phyloP scores from a whole-genome alignment of 2,113 vertebrate species.

The Cynoglossus semilaevis region DNA sequence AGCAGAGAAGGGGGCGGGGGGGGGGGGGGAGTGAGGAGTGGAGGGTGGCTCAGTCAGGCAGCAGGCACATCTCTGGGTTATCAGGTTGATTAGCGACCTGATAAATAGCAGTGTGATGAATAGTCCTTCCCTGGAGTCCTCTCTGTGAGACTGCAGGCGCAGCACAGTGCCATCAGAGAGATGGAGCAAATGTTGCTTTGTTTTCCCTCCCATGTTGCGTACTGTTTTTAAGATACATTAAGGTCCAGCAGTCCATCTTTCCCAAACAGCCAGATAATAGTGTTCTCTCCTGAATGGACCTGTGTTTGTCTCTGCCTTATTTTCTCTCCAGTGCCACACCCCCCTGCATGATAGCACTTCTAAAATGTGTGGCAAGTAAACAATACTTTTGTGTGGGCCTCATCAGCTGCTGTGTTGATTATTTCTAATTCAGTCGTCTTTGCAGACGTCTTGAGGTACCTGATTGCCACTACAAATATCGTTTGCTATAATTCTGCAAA shows the following conservation, averaged over 20 bases:
- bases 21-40: conserved; percentile 20
- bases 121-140: conserved; percentile 22
- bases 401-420: too few relatives aligned
- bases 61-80: conserved; percentile 53
- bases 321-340: too few relatives aligned
- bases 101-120: conserved; percentile 57
- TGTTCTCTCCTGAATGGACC: too few relatives aligned
- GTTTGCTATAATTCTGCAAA: too few relatives aligned
- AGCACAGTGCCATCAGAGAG: conserved; percentile 1
- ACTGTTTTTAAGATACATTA: neutral
- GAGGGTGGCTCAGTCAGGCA: conserved; percentile 39
- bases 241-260: neutral
- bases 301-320: too few relatives aligned
- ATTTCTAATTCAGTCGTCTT: too few relatives aligned
- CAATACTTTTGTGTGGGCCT: too few relatives aligned
- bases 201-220: conserved; percentile 14
- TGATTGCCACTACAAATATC: too few relatives aligned
- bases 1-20: conserved; percentile 5
- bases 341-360: too few relatives aligned
- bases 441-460: too few relatives aligned
- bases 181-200: conserved; percentile 8
- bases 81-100: conserved; percentile 59
- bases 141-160: neutral
- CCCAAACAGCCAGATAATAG: neutral
- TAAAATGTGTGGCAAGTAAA: too few relatives aligned